phyloP scores from a whole-genome alignment of 2,113 vertebrate species.

The Nesospiza acunhae region DNA sequence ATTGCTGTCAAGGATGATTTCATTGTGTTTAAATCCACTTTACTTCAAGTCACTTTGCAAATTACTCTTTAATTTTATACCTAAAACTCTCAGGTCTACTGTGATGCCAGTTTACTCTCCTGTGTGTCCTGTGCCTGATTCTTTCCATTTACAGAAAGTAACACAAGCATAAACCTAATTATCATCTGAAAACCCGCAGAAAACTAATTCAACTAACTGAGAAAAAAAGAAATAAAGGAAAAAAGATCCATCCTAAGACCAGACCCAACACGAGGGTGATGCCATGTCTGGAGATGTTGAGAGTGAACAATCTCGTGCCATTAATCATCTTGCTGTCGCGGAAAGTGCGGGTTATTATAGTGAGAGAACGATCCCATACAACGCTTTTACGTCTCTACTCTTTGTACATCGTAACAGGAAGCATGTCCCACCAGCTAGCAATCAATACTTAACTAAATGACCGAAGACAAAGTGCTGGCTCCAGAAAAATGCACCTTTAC shows the following conservation, averaged over 20 bases:
- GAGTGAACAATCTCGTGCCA: not conserved
- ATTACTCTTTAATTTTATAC: constrained; percentile 47
- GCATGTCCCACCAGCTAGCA: not conserved
- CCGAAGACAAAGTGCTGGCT: not conserved
- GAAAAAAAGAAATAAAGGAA: not conserved
- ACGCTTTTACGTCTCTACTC: not conserved
- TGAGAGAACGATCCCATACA: not conserved
- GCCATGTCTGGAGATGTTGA: not conserved
- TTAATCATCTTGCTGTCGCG: not conserved
- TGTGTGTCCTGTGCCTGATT: not conserved
- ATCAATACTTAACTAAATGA: not conserved
- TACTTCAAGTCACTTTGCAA: constrained; percentile 36
- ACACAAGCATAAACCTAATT: not conserved
- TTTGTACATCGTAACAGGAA: constrained; percentile 18
- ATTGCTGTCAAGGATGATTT: constrained; percentile 54
- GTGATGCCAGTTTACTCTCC: not conserved
- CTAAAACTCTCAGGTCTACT: not conserved
- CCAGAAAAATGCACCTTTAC: constrained; percentile 31
- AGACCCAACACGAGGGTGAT: not conserved
- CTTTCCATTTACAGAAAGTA: not conserved
- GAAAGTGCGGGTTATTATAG: not conserved
- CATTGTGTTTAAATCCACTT: constrained; percentile 40
- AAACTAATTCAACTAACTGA: not conserved
- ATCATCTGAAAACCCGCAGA: not conserved
- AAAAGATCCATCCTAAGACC: not conserved